Evolutionary conservation across 2,113 vertebrate species (phyloP).

Genomic region (Ophthalmolycus amberensis): DNA sequence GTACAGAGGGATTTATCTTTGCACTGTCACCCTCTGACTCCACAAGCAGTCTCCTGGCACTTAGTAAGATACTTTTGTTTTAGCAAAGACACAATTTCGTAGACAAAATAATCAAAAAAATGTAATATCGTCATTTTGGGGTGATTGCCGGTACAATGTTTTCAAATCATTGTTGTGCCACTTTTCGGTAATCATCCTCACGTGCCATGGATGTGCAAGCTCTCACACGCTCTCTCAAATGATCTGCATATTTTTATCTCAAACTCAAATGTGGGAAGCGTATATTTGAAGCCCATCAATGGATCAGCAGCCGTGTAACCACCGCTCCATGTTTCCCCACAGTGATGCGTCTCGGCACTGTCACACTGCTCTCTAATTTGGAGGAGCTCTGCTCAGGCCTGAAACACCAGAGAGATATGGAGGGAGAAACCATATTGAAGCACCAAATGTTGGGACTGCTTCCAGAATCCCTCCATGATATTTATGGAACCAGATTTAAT

Average conservation of each 20-base stretch:
- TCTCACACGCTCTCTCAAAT: slow-evolving; percentile 62
- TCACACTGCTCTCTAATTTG: slow-evolving; percentile 74
- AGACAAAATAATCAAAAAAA: slow-evolving; percentile 12
- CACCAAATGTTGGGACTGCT: slow-evolving; percentile 14
- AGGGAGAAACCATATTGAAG: slow-evolving; percentile 24
- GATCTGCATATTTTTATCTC: slow-evolving; percentile 68
- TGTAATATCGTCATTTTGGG: neutral
- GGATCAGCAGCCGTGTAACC: slow-evolving; percentile 55
- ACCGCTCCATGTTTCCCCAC: slow-evolving; percentile 44
- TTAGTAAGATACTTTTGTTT: slow-evolving; percentile 2
- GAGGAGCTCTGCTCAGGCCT: slow-evolving; percentile 53
- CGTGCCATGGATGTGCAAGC: slow-evolving; percentile 33
- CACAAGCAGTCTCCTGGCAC: neutral
- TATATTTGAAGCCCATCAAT: slow-evolving; percentile 66
- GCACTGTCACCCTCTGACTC: slow-evolving; percentile 10
- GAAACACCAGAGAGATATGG: slow-evolving; percentile 62
- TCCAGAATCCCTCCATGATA: slow-evolving; percentile 15
- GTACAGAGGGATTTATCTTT: neutral
- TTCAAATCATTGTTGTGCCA: slow-evolving; percentile 46
- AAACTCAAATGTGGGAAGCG: slow-evolving; percentile 50
- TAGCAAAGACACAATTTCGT: slow-evolving; percentile 8
- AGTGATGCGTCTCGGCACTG: slow-evolving; percentile 61
- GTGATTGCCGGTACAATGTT: slow-evolving; percentile 11
- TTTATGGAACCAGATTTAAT: slow-evolving; percentile 33
- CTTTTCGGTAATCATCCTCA: slow-evolving; percentile 53